Conservation (phyloP, 2,113 vertebrate genomes). For the Nematolebias whitei region DNA sequence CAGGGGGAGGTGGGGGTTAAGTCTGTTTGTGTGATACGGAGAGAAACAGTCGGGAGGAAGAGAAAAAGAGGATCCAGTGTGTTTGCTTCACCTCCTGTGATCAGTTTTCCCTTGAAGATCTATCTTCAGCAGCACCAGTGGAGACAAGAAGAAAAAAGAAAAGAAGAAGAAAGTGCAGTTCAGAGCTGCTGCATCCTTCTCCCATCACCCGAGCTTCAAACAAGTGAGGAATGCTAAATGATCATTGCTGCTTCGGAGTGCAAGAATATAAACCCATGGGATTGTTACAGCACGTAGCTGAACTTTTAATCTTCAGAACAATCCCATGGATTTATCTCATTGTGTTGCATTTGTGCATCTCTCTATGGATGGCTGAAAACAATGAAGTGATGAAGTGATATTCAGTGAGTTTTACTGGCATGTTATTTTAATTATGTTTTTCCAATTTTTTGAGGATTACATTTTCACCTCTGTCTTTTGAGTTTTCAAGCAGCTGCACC, state of each 20-base stretch:
- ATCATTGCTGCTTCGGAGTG: neutral
- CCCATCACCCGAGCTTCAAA: slow-evolving; percentile 36
- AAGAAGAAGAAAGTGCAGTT: slow-evolving; percentile 31
- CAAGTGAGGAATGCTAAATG: slow-evolving; percentile 60
- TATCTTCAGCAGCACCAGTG: slow-evolving; percentile 62
- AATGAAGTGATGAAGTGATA: neutral
- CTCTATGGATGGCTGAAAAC: slow-evolving; percentile 2
- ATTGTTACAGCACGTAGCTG: neutral
- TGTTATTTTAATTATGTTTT: neutral
- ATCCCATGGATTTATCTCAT: neutral
- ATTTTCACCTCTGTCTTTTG: too few relatives aligned
- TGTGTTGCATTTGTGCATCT: neutral
- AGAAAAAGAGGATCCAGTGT: slow-evolving; percentile 51
- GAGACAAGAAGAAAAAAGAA: slow-evolving; percentile 35
- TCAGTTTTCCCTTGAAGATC: slow-evolving; percentile 71
- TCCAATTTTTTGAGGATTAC: too few relatives aligned
- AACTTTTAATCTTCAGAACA: slow-evolving; percentile 1
- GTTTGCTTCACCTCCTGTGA: slow-evolving; percentile 72
- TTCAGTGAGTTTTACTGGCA: slow-evolving; percentile 10
- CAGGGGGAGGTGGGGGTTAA: slow-evolving; percentile 23
- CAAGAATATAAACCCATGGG: neutral
- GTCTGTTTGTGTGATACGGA: slow-evolving; percentile 59
- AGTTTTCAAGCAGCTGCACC: slow-evolving; percentile 14
- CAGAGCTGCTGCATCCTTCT: slow-evolving; percentile 13
- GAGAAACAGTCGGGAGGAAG: slow-evolving; percentile 42